phyloP scores from a whole-genome alignment of 1,140 invertebrate species.

The Gryllus bimaculatus region DNA sequence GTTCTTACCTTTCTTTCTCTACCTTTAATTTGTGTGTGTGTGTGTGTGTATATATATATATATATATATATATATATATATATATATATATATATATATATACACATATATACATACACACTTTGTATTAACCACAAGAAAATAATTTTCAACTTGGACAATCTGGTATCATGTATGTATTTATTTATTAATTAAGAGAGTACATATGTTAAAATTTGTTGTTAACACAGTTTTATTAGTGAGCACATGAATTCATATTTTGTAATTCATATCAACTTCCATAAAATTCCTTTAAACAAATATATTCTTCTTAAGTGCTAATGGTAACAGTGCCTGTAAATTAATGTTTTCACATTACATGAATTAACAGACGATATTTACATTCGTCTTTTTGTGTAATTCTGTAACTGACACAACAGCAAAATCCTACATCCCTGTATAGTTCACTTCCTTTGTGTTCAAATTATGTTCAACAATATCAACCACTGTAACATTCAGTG shows the following conservation, averaged over 20 bases:
- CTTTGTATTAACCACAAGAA: too few species aligned
- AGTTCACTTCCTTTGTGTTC: not conserved
- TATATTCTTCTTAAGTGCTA: constrained; percentile 5
- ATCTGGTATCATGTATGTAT: not conserved
- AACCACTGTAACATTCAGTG: too few species aligned
- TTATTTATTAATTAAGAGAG: not conserved
- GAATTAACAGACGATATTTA: not conserved
- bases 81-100: too few species aligned
- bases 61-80: too few species aligned
- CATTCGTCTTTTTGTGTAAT: not conserved
- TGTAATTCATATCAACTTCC: not conserved
- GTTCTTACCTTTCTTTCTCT: too few species aligned
- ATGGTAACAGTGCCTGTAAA: constrained; percentile 4
- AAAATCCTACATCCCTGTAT: not conserved
- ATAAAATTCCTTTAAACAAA: not conserved
- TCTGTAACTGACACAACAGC: not conserved
- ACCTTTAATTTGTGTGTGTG: too few species aligned
- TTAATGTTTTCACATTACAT: not conserved
- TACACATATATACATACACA: too few species aligned
- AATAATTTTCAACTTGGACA: too few species aligned
- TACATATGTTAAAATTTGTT: not conserved
- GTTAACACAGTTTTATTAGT: not conserved
- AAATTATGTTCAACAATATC: too few species aligned
- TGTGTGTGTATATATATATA: too few species aligned
- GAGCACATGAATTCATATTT: not conserved